Evolutionary conservation across 2,797 vertebrate species (phyloP).

Genomic region (Falco naumanni): DNA sequence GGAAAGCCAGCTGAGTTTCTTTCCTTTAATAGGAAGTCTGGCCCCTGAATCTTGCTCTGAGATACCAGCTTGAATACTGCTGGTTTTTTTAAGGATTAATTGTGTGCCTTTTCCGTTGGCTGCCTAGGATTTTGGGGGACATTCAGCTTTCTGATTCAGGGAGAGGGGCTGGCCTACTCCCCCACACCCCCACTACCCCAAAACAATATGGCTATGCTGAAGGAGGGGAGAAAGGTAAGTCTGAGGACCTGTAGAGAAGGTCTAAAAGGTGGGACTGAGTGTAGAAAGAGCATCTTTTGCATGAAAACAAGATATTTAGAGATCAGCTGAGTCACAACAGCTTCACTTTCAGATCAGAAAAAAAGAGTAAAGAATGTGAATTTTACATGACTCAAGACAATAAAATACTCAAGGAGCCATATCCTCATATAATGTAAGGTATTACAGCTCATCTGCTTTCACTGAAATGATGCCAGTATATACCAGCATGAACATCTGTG

Average conservation of each 20-base stretch:
- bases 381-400: not conserved
- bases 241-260: not conserved
- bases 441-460: not conserved
- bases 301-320: not conserved
- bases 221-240: not conserved
- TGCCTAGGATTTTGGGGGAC: not conserved
- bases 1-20: not conserved
- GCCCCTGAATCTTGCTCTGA: not conserved
- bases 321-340: not conserved
- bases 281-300: not conserved
- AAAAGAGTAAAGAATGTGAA: not conserved
- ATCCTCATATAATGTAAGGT: not conserved
- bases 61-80: not conserved
- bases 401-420: not conserved
- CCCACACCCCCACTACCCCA: no score
- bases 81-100: not conserved
- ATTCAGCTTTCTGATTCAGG: not conserved
- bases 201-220: not conserved
- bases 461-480: not conserved
- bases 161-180: not conserved
- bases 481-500: not conserved
- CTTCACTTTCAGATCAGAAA: not conserved
- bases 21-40: not conserved
- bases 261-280: not conserved
- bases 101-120: not conserved